Evolutionary conservation across 1,140 invertebrate species (phyloP).

Genomic region (Hyles vespertilio): DNA sequence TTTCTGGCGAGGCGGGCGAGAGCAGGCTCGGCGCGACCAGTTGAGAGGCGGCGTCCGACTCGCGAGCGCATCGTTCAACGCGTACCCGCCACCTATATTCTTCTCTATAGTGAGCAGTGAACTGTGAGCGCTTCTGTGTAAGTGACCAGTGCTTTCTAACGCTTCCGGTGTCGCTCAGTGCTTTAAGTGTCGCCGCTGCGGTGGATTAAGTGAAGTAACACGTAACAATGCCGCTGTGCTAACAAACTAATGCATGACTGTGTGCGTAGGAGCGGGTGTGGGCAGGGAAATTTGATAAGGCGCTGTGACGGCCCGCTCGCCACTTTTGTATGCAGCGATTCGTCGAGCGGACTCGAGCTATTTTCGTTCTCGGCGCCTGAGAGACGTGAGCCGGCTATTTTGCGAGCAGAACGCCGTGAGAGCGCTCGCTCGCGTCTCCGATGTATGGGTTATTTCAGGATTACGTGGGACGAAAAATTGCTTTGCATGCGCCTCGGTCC

Average conservation of each 20-base stretch:
- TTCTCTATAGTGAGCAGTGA: slow-evolving; percentile 33
- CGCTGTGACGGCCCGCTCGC: slow-evolving; percentile 45
- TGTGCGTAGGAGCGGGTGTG: slow-evolving; percentile 48
- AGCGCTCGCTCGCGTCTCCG: not conserved
- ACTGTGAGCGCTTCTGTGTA: slow-evolving; percentile 39
- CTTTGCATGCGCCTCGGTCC: too few species aligned
- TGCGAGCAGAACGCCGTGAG: slow-evolving; percentile 26
- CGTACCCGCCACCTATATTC: slow-evolving; percentile 14
- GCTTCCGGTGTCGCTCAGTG: slow-evolving; percentile 48
- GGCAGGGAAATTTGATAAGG: slow-evolving; percentile 71
- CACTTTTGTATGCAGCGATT: slow-evolving; percentile 66
- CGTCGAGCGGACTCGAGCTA: slow-evolving; percentile 39
- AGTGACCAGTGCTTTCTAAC: slow-evolving; percentile 53
- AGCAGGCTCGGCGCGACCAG: slow-evolving; percentile 38
- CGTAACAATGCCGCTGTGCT: slow-evolving; percentile 43
- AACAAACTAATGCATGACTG: slow-evolving; percentile 65
- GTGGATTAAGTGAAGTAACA: slow-evolving; percentile 41
- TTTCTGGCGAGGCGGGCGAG: slow-evolving; percentile 48
- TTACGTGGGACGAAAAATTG: slow-evolving; percentile 4
- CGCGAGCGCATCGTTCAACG: slow-evolving; percentile 32
- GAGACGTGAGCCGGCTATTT: slow-evolving; percentile 34
- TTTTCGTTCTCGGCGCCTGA: slow-evolving; percentile 38
- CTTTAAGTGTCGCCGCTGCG: slow-evolving; percentile 34
- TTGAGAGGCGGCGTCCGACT: slow-evolving; percentile 42
- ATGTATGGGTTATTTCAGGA: slow-evolving; percentile 7